Conservation (phyloP, 2,113 vertebrate genomes). For the Diphyllodes magnificus region DNA sequence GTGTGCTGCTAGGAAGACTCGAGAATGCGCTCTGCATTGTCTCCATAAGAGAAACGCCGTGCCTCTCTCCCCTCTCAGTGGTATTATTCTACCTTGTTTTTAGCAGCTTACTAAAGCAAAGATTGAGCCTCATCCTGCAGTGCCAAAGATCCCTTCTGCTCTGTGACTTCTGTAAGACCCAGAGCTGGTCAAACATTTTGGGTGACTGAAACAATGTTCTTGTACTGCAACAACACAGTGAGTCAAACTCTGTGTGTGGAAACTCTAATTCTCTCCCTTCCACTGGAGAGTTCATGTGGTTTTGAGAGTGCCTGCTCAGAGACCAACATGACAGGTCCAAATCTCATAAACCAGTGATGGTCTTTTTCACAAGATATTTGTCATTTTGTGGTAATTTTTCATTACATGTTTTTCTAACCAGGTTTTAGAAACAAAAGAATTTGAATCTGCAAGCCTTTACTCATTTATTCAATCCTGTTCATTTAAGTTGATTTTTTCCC, state of each 20-base stretch:
- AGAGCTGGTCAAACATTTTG: neutral
- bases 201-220: neutral
- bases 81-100: neutral
- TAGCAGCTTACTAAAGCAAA: neutral
- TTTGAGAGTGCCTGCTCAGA: neutral
- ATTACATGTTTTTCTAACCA: neutral
- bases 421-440: neutral
- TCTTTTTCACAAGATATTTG: neutral
- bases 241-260: neutral
- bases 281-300: neutral
- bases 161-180: neutral
- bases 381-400: neutral
- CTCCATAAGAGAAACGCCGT: neutral
- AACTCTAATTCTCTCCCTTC: neutral
- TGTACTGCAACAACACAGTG: neutral
- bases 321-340: accelerated
- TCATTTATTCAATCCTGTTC: neutral
- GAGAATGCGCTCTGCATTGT: neutral
- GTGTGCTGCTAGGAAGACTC: neutral
- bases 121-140: neutral
- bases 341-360: neutral
- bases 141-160: neutral
- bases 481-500: neutral
- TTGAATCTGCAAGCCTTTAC: neutral
- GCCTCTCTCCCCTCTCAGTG: neutral